These are phyloP conservation scores for Micromussa lordhowensis DNA, from an alignment of 92 coral and sea anemone genomes.

Conservation along the genomic window DNA sequence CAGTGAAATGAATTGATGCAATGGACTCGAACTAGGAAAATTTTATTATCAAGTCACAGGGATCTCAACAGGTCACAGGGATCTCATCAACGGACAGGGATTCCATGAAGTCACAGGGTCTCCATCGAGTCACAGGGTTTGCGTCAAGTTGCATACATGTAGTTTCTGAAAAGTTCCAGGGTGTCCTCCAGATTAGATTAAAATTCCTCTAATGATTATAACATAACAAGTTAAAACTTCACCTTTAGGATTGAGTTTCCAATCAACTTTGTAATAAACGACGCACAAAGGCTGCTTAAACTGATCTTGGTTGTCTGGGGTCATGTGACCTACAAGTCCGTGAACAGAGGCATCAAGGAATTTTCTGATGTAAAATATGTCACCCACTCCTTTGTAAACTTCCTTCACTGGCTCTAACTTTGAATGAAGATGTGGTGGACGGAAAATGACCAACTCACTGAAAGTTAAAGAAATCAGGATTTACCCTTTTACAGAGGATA, in stretches of 20 bases:
- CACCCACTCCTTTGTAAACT: conserved; percentile 74
- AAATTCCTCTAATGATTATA: not conserved
- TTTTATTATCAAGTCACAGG: too few relatives aligned
- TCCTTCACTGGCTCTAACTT: conserved; percentile 76
- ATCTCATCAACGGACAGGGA: too few relatives aligned
- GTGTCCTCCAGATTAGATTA: not conserved
- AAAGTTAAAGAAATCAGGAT: not conserved
- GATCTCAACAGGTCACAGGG: too few relatives aligned
- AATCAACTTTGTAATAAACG: conserved; percentile 90
- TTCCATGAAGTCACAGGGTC: too few relatives aligned
- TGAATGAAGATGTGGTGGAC: conserved; percentile 81
- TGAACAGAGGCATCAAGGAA: conserved; percentile 77
- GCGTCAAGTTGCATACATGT: too few relatives aligned
- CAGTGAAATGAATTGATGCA: too few relatives aligned
- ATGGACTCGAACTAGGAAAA: too few relatives aligned
- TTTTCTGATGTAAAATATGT: conserved; percentile 83
- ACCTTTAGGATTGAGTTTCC: conserved; percentile 80
- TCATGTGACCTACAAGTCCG: conserved; percentile 96
- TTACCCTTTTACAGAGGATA: too few relatives aligned
- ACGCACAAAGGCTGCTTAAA: conserved; percentile 88
- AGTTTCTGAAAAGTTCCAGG: not conserved
- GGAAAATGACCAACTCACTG: conserved; percentile 85
- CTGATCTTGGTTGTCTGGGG: conserved; percentile 78
- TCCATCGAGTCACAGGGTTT: too few relatives aligned
- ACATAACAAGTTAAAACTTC: not conserved